phyloP scores from a whole-genome alignment of 2,888 invertebrate species.

The Harpagoxenus sublaevis region DNA sequence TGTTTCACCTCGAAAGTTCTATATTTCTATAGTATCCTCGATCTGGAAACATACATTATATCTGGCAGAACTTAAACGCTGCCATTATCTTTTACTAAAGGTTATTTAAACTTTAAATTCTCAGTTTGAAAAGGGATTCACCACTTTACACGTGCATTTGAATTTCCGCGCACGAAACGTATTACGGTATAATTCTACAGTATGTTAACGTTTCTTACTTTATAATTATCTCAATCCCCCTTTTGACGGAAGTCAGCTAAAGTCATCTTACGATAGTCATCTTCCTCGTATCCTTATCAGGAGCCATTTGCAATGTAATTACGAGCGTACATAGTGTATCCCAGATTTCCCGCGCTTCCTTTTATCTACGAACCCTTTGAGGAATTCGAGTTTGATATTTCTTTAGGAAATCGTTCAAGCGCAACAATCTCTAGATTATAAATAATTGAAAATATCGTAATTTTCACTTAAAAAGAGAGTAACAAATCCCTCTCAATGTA shows the following conservation, averaged over 20 bases:
- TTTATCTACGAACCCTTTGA: conserved; percentile 6
- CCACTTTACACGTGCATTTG: not conserved
- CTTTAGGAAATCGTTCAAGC: conserved; percentile 1
- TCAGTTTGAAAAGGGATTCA: not conserved
- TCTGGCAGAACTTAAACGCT: not conserved
- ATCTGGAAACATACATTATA: not conserved
- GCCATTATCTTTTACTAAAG: not conserved
- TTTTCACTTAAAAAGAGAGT: not conserved
- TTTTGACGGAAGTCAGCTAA: conserved; percentile 20
- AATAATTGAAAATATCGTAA: conserved; percentile 24
- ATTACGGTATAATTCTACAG: conserved; percentile 12
- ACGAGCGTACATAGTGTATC: not conserved
- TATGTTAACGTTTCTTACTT: conserved; percentile 22
- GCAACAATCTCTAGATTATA: conserved; percentile 8
- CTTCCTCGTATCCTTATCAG: conserved; percentile 21
- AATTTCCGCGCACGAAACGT: conserved; percentile 1
- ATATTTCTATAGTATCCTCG: not conserved
- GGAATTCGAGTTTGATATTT: not conserved
- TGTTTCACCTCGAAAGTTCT: not conserved
- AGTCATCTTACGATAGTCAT: conserved; percentile 28
- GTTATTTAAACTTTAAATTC: conserved; percentile 24
- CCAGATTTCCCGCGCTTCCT: conserved; percentile 14
- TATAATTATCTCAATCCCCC: conserved; percentile 39
- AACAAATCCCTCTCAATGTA: not conserved
- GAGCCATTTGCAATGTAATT: conserved; percentile 41